phyloP scores from a whole-genome alignment of 2,797 vertebrate species.

The Eulemur rubriventer region DNA sequence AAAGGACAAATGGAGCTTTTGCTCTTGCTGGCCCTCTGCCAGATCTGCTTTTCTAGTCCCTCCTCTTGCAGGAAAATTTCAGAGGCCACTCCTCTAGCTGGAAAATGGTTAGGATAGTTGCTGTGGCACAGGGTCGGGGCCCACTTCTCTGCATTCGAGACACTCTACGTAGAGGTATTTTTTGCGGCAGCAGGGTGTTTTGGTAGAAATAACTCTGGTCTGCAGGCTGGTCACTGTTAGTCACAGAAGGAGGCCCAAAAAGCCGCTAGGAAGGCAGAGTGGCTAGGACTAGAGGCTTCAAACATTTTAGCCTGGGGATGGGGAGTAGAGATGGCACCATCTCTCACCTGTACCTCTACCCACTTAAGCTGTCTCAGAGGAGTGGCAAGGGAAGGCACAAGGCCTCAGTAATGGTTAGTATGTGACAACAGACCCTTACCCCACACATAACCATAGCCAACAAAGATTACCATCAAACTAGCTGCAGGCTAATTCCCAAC shows the following conservation, averaged over 20 bases:
- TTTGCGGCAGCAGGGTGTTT: neutral
- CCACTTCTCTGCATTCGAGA: neutral
- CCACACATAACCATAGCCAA: neutral
- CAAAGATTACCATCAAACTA: neutral
- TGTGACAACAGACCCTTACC: neutral
- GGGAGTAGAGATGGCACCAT: neutral
- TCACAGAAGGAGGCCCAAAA: neutral
- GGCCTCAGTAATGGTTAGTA: neutral
- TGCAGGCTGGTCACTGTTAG: neutral
- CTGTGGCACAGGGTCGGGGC: neutral
- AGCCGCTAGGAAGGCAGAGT: neutral
- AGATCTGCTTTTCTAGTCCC: neutral
- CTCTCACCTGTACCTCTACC: neutral
- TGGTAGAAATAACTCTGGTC: neutral
- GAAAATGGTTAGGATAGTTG: neutral
- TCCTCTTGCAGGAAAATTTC: neutral
- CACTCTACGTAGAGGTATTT: neutral
- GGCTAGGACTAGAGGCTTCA: neutral
- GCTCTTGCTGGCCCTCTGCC: neutral
- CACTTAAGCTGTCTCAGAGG: neutral
- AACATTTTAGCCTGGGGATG: neutral
- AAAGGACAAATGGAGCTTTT: slow-evolving; percentile 9
- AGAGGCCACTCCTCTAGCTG: neutral
- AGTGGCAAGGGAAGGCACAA: neutral
- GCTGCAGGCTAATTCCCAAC: neutral